phyloP scores from a whole-genome alignment of 2,113 vertebrate species.

The Mormyrus lacerda region DNA sequence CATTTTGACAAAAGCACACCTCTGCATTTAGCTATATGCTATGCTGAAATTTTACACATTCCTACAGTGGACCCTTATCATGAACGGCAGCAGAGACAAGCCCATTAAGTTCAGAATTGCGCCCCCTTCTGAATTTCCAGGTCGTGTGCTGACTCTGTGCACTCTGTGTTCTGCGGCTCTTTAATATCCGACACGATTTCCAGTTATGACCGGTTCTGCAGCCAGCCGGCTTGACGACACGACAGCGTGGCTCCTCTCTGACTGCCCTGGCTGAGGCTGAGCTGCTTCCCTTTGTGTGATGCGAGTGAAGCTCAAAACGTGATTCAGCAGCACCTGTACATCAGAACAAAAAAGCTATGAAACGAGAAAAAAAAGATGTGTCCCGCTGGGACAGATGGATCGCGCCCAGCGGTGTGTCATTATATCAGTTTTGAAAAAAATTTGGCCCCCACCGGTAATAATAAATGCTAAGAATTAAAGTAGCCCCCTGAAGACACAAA shows the following conservation, averaged over 20 bases:
- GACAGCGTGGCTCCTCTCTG: not conserved
- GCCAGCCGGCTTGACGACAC: not conserved
- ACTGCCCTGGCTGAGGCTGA: too few species aligned
- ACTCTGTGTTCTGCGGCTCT: not conserved
- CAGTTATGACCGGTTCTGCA: not conserved
- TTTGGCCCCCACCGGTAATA: slow-evolving; percentile 24
- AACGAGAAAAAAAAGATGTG: not conserved
- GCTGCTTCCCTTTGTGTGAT: not conserved
- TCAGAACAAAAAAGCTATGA: not conserved
- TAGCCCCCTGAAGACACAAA: slow-evolving; percentile 40
- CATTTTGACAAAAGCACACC: slow-evolving; percentile 71
- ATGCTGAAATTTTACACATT: slow-evolving; percentile 39
- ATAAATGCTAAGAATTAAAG: slow-evolving; percentile 27
- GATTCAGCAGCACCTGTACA: not conserved
- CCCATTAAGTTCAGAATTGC: slow-evolving; percentile 24
- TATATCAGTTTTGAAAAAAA: slow-evolving; percentile 19
- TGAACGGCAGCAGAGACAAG: slow-evolving; percentile 27
- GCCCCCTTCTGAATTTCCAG: not conserved
- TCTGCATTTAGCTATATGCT: slow-evolving; percentile 65
- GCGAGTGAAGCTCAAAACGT: not conserved
- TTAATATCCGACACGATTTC: not conserved
- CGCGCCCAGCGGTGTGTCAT: slow-evolving; percentile 9
- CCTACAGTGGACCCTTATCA: slow-evolving; percentile 30
- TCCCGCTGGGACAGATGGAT: slow-evolving; percentile 3
- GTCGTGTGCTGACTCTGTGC: not conserved